Percentiles rank a stretch among this genome's conserved stretches.
These are phyloP conservation scores for Bettongia penicillata DNA, from an alignment of 2,113 vertebrate species.

Conservation along the genomic window DNA sequence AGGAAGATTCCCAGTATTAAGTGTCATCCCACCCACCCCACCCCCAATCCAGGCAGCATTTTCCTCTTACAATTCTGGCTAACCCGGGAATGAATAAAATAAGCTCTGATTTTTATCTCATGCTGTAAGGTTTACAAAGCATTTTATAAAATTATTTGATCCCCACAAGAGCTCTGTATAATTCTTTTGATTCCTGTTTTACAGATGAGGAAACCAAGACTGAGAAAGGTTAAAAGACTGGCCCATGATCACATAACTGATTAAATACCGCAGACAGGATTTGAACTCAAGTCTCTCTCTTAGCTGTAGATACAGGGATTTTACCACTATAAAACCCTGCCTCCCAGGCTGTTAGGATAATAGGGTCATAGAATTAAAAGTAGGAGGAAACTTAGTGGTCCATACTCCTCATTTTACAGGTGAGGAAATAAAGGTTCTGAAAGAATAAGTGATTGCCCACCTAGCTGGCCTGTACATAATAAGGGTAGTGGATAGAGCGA, in stretches of 20 bases:
- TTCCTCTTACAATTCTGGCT: neutral
- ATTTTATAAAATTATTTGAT: neutral
- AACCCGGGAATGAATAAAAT: neutral
- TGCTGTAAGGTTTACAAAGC: neutral
- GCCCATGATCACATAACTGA: neutral
- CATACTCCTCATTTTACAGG: neutral
- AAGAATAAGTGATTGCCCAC: neutral
- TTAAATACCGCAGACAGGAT: neutral
- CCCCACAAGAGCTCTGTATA: neutral
- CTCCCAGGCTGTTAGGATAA: neutral
- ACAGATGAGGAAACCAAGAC: neutral
- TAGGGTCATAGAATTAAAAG: neutral
- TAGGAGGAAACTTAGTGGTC: neutral
- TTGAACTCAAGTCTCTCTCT: neutral
- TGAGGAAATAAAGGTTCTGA: neutral
- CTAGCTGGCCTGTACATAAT: neutral
- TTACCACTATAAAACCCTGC: neutral
- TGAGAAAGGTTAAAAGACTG: neutral
- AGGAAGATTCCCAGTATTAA: neutral
- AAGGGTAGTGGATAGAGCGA: neutral
- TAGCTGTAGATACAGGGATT: neutral
- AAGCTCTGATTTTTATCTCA: neutral
- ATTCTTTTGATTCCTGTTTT: neutral
- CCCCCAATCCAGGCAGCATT: neutral
- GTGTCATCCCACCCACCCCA: neutral